Evolutionary conservation across 2,797 vertebrate genomes (phyloP).

Genomic region (Pteronotus mesoamericanus): DNA sequence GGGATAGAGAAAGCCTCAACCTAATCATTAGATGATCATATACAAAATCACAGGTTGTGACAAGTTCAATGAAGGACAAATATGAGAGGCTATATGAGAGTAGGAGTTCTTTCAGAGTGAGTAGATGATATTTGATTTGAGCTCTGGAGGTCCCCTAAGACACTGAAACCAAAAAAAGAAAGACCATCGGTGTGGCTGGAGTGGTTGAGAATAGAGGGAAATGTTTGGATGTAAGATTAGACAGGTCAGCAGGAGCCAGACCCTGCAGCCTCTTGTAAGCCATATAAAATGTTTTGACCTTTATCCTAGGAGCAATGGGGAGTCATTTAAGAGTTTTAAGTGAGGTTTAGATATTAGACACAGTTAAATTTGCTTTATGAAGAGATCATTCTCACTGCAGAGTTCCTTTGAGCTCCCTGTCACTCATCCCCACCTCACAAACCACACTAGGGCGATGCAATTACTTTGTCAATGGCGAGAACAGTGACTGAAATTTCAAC

Average conservation of each 20-base stretch:
- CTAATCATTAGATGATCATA: neutral
- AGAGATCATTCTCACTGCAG: neutral
- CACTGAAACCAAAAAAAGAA: neutral
- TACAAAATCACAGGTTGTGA: neutral
- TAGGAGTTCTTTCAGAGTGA: neutral
- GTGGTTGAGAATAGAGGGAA: neutral
- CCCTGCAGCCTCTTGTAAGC: neutral
- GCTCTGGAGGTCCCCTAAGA: neutral
- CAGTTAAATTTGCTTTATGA: slow-evolving; percentile 23
- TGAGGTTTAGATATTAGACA: neutral
- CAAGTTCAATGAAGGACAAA: neutral
- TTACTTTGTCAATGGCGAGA: neutral
- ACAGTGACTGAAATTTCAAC: slow-evolving; percentile 62
- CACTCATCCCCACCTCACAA: neutral
- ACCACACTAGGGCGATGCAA: neutral
- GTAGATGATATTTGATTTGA: neutral
- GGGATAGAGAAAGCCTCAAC: neutral
- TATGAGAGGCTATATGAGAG: neutral
- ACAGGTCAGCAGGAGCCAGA: neutral
- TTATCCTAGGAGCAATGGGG: neutral
- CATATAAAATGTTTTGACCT: neutral
- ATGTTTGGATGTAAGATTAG: neutral
- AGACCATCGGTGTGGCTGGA: neutral
- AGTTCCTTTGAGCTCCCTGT: neutral
- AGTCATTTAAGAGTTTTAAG: neutral